These are phyloP conservation scores for Plecotus auritus DNA, from an alignment of 2,113 vertebrate genomes.

Conservation along the genomic window DNA sequence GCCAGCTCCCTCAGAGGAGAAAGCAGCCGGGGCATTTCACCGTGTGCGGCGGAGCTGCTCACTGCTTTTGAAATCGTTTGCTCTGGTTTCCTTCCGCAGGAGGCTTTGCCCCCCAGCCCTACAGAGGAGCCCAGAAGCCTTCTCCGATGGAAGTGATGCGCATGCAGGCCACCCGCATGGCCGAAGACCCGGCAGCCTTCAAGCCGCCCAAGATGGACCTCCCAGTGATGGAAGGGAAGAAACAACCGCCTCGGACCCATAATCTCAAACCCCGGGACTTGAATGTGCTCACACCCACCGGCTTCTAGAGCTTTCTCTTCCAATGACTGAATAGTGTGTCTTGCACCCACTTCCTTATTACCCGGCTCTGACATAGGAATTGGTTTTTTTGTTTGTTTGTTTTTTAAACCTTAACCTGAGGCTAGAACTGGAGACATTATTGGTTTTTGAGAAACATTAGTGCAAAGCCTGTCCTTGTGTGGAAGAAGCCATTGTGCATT, in stretches of 20 bases:
- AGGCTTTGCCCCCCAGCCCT: constrained; percentile 90
- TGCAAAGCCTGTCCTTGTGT: not conserved
- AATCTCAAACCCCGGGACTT: constrained; percentile 90
- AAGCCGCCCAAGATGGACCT: constrained; percentile 90
- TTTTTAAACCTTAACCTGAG: not conserved
- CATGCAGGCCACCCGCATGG: constrained; percentile 85
- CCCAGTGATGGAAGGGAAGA: constrained; percentile 82
- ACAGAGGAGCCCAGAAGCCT: constrained; percentile 91
- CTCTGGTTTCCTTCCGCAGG: constrained; percentile 63
- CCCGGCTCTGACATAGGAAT: constrained; percentile 65
- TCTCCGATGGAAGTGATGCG: constrained; percentile 91
- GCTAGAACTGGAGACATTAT: not conserved
- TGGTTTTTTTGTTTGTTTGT: not conserved
- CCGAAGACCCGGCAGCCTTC: constrained; percentile 84
- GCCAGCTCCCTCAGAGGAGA: not conserved
- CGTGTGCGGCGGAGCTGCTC: rapidly evolving
- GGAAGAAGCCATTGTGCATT: not conserved
- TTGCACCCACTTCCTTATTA: not conserved
- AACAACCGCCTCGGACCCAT: constrained; percentile 82
- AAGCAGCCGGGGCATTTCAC: not conserved
- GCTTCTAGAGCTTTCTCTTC: constrained; percentile 82
- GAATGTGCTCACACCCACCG: constrained; percentile 92
- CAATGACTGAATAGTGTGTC: not conserved
- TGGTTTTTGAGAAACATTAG: not conserved
- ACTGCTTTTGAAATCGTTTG: not conserved